Conservation (phyloP, 30 jellyfish, hydroid and myxozoan genomes). For the Hydractinia echinata region DNA sequence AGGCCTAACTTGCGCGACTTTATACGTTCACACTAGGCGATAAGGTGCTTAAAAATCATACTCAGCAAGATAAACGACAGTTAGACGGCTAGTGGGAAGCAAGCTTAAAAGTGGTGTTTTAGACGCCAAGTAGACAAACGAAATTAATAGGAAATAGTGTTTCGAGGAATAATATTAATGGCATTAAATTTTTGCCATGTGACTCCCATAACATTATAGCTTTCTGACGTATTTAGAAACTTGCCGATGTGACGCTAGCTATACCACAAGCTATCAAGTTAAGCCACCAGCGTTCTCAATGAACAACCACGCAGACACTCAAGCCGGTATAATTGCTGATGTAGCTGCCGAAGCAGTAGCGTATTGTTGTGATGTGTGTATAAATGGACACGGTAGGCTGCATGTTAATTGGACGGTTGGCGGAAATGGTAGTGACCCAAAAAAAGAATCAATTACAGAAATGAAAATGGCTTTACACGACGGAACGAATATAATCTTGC, state of each 20-base stretch:
- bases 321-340: background rate
- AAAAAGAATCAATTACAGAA: background rate
- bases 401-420: background rate
- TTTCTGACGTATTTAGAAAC: background rate
- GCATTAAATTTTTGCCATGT: background rate
- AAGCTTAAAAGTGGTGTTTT: too few species aligned
- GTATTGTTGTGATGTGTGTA: slow-evolving; percentile 5
- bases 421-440: background rate
- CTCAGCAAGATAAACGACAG: too few species aligned
- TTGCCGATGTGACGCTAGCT: slow-evolving; percentile 9
- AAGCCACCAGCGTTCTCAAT: background rate
- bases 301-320: background rate
- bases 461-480: background rate
- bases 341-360: background rate
- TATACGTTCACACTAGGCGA: background rate
- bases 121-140: too few species aligned
- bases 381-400: slow-evolving; percentile 10
- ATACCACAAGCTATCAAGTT: background rate
- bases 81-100: background rate
- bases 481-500: slow-evolving; percentile 6
- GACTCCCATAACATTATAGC: background rate
- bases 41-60: background rate
- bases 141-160: too few species aligned
- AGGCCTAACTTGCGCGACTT: background rate
- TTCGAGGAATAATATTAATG: too few species aligned